phyloP scores from a whole-genome alignment of 2,888 invertebrate genomes.

The Leptinotarsa peninsularis region DNA sequence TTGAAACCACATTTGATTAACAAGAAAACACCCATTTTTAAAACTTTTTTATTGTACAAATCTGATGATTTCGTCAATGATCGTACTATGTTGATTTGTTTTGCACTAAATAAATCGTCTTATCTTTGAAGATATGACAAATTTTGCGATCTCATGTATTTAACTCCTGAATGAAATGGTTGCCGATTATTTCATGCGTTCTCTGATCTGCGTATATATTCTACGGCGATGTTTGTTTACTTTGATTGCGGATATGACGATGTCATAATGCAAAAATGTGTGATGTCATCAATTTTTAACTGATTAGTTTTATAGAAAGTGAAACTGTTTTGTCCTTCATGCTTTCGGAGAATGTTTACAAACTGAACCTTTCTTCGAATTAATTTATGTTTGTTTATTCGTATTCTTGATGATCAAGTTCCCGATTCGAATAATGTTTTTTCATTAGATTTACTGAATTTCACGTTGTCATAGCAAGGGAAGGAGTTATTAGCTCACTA shows the following conservation, averaged over 20 bases:
- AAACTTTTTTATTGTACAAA: no score
- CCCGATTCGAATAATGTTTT: neutral
- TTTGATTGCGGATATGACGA: slow-evolving; percentile 2
- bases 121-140: slow-evolving; percentile 7
- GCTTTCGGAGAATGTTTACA: neutral
- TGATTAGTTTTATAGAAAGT: slow-evolving; percentile 6
- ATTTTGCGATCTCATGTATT: neutral
- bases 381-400: slow-evolving; percentile 3
- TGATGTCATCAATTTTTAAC: slow-evolving; percentile 13
- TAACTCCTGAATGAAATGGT: neutral
- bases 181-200: neutral
- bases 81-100: neutral
- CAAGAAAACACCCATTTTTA: no score
- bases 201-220: neutral
- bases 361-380: neutral
- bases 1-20: no score
- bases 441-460: neutral
- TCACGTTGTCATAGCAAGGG: neutral
- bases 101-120: neutral
- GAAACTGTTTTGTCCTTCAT: slow-evolving; percentile 8
- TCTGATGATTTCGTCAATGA: neutral
- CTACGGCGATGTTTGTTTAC: slow-evolving; percentile 1
- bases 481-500: no score
- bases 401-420: neutral
- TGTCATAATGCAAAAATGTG: slow-evolving; percentile 11